These are phyloP conservation scores for Rhynchopsitta pachyrhyncha DNA, from an alignment of 2,113 vertebrate species.

Conservation along the genomic window DNA sequence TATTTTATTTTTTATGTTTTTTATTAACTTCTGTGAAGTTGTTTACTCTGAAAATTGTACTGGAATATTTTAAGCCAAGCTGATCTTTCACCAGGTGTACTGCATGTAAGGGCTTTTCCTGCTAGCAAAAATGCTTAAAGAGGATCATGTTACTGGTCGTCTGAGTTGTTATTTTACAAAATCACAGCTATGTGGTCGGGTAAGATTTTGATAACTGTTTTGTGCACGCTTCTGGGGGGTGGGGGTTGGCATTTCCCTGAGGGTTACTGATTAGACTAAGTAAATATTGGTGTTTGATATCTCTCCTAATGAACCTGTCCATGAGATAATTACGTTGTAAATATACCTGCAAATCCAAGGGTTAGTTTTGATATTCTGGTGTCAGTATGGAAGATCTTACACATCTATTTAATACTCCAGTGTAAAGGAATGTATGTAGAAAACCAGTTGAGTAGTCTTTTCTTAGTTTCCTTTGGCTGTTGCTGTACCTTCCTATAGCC, in stretches of 20 bases:
- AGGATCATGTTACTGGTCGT: conserved; percentile 83
- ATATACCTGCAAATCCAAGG: conserved; percentile 79
- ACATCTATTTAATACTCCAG: conserved; percentile 73
- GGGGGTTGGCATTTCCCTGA: conserved; percentile 81
- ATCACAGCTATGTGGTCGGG: conserved; percentile 79
- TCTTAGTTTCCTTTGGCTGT: conserved; percentile 73
- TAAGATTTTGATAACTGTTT: conserved; percentile 83
- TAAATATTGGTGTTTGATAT: conserved; percentile 79
- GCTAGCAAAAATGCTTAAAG: conserved; percentile 81
- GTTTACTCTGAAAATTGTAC: conserved; percentile 89
- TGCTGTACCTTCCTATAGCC: conserved; percentile 73
- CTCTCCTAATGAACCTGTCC: conserved; percentile 77
- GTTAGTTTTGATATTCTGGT: conserved; percentile 82
- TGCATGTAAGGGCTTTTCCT: conserved; percentile 82
- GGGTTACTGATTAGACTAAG: conserved; percentile 78
- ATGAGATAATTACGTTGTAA: conserved; percentile 79
- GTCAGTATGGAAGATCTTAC: conserved; percentile 82
- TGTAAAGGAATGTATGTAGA: conserved; percentile 75
- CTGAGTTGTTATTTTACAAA: conserved; percentile 82
- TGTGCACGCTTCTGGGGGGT: conserved; percentile 81
- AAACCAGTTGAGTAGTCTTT: conserved; percentile 71
- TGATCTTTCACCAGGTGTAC: conserved; percentile 79
- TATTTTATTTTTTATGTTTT: conserved; percentile 70
- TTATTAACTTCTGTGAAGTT: conserved; percentile 99
- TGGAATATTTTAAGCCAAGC: conserved; percentile 84